These are phyloP conservation scores for Melanostoma mellinum DNA, from an alignment of 2,888 invertebrate genomes.

Conservation along the genomic window DNA sequence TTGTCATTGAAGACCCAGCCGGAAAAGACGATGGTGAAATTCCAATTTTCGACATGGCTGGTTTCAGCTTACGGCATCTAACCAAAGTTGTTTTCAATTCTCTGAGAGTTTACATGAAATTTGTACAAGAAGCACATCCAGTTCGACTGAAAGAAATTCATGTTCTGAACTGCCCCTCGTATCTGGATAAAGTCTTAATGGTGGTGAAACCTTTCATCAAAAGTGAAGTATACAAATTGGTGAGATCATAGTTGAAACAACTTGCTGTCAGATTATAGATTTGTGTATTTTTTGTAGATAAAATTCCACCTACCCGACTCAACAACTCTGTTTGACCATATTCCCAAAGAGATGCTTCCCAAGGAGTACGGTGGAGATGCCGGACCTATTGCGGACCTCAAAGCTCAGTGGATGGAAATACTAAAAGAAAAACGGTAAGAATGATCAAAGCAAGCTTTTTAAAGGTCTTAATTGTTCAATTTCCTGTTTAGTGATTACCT, in stretches of 20 bases:
- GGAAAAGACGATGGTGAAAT: slow-evolving; percentile 87
- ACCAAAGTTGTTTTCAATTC: slow-evolving; percentile 85
- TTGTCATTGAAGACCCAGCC: slow-evolving; percentile 82
- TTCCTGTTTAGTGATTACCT: slow-evolving; percentile 83
- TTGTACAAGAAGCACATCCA: slow-evolving; percentile 89
- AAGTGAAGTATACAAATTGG: slow-evolving; percentile 86
- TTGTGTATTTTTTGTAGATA: slow-evolving; percentile 82
- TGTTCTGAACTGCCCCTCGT: slow-evolving; percentile 85
- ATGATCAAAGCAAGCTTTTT: slow-evolving; percentile 73
- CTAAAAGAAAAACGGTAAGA: slow-evolving; percentile 85
- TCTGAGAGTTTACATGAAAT: slow-evolving; percentile 87
- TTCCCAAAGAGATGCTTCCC: slow-evolving; percentile 86
- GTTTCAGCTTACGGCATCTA: slow-evolving; percentile 85
- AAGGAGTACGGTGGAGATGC: slow-evolving; percentile 87
- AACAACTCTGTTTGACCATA: slow-evolving; percentile 85
- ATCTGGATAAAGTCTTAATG: slow-evolving; percentile 85
- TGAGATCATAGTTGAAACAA: slow-evolving; percentile 77
- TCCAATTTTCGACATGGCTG: slow-evolving; percentile 88
- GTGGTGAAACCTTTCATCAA: slow-evolving; percentile 87
- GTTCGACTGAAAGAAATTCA: slow-evolving; percentile 86
- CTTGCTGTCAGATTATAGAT: not conserved
- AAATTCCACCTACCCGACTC: slow-evolving; percentile 88
- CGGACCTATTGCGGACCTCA: slow-evolving; percentile 85
- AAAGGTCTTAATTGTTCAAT: not conserved
- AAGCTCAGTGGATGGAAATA: slow-evolving; percentile 85